Evolutionary conservation across 2,113 vertebrate genomes (phyloP).

Genomic region (Phoxinus phoxinus): DNA sequence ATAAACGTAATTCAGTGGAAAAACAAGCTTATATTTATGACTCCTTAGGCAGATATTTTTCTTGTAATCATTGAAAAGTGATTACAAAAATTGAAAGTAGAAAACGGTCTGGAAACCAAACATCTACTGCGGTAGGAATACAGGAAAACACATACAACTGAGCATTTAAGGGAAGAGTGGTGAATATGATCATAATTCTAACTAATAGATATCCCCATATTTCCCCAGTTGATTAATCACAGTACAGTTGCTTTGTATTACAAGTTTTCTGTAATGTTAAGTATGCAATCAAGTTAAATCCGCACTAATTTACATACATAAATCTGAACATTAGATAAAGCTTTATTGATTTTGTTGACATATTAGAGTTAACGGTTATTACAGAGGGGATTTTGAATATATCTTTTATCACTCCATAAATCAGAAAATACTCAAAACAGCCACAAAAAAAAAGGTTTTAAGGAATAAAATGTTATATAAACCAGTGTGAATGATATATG

Average conservation of each 20-base stretch:
- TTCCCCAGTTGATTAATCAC: too few species aligned
- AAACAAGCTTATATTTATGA: too few species aligned
- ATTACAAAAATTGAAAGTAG: too few species aligned
- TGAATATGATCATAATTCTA: too few species aligned
- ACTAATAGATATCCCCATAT: too few species aligned
- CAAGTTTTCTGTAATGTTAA: background rate
- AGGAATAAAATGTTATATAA: background rate
- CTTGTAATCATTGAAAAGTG: too few species aligned
- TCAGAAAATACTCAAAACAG: background rate
- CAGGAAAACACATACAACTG: too few species aligned
- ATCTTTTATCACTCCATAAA: background rate
- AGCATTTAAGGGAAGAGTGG: too few species aligned
- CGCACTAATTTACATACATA: background rate
- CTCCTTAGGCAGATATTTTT: too few species aligned
- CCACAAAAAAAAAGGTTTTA: background rate
- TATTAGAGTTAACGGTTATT: background rate
- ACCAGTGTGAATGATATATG: background rate
- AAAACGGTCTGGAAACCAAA: too few species aligned
- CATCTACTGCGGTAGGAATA: too few species aligned
- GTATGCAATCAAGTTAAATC: background rate
- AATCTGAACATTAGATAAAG: background rate
- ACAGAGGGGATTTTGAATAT: background rate
- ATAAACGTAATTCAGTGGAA: too few species aligned
- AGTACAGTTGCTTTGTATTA: background rate
- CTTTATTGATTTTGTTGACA: background rate